Conservation (phyloP, 1,140 invertebrate genomes). For the Macrostomum lignano region DNA sequence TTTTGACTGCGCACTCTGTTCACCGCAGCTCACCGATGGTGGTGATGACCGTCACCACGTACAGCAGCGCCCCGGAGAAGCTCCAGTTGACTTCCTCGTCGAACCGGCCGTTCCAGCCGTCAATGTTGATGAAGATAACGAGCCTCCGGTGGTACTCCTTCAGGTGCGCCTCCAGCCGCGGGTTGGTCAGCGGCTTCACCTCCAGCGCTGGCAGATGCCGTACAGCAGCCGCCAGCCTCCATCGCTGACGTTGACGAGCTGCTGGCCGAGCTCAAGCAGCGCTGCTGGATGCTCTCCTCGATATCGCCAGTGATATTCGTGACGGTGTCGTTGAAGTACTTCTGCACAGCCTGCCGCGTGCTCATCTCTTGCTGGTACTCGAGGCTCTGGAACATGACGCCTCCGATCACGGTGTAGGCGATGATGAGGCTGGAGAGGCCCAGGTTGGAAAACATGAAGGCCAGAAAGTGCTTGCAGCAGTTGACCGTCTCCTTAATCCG, state of each 20-base stretch:
- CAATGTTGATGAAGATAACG: constrained; percentile 30
- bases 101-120: constrained; percentile 36
- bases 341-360: constrained; percentile 3
- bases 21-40: constrained; percentile 38
- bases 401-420: constrained; percentile 59
- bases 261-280: no score
- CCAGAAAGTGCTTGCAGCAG: constrained; percentile 43
- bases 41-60: constrained; percentile 50
- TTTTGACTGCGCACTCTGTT: no score
- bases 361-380: constrained; percentile 38
- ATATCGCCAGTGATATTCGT: no score
- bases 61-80: constrained; percentile 45
- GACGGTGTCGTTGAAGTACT: no score
- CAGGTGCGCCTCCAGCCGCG: no score
- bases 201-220: no score
- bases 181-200: no score
- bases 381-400: constrained; percentile 57
- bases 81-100: constrained; percentile 36
- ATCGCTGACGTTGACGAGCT: no score
- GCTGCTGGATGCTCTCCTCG: no score
- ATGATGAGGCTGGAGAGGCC: constrained; percentile 60
- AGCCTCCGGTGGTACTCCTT: no score
- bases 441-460: constrained; percentile 69
- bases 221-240: no score
- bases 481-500: constrained; percentile 4